Percentiles rank a stretch among this genome's conserved stretches.
phyloP scores from a whole-genome alignment of 2,888 invertebrate species.

The Leucozona laternaria region DNA sequence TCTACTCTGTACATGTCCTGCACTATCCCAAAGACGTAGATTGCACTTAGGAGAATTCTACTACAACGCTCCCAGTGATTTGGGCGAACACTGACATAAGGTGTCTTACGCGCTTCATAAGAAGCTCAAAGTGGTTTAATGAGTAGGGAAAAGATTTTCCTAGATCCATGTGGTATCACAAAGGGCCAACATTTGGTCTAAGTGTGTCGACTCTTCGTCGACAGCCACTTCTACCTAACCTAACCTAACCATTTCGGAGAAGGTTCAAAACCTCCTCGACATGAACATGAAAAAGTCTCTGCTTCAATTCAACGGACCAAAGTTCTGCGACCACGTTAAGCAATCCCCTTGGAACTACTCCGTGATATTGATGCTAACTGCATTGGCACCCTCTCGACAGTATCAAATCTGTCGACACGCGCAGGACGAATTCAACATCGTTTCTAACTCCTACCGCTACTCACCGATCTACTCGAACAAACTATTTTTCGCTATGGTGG shows the following conservation, averaged over 20 bases:
- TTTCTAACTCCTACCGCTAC: constrained; percentile 98
- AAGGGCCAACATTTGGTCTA: no score
- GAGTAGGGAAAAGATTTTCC: no score
- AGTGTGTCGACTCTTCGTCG: no score
- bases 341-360: constrained; percentile 97
- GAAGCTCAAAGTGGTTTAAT: no score
- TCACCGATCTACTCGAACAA: constrained; percentile 94
- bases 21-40: no score
- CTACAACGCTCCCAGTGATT: no score
- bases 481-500: constrained; percentile 98
- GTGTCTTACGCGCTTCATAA: no score
- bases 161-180: no score
- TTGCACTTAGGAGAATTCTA: no score
- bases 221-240: no score
- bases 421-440: constrained; percentile 96
- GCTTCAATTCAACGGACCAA: constrained; percentile 95
- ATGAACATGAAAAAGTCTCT: constrained; percentile 94
- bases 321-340: constrained; percentile 95
- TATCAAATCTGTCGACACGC: constrained; percentile 98
- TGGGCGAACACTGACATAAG: no score
- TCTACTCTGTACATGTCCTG: no score
- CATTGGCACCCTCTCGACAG: constrained; percentile 95
- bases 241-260: constrained; percentile 92
- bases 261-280: constrained; percentile 94
- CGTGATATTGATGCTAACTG: constrained; percentile 91